Conservation (phyloP, 2,797 vertebrate species). For the Phaenicophaeus curvirostris region DNA sequence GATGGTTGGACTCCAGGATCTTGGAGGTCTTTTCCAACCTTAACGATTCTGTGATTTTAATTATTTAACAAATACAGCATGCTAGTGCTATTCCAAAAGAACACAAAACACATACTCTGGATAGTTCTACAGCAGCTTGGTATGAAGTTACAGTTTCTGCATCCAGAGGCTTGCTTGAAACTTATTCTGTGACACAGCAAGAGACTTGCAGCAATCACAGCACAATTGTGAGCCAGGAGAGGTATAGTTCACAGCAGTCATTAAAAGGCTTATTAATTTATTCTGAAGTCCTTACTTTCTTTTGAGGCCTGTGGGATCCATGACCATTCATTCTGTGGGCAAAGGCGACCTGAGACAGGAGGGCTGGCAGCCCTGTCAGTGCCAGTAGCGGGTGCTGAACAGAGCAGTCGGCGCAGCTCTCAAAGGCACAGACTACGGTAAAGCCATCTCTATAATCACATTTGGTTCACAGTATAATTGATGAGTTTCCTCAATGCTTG, state of each 20-base stretch:
- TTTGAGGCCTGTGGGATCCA: neutral
- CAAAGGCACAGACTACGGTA: neutral
- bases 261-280: neutral
- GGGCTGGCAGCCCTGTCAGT: neutral
- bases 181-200: neutral
- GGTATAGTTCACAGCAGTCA: rapidly evolving
- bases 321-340: neutral
- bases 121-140: neutral
- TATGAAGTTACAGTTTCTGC: neutral
- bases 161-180: neutral
- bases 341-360: neutral
- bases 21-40: too few species aligned
- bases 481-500: neutral
- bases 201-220: neutral
- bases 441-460: neutral
- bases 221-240: neutral
- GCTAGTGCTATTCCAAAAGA: neutral
- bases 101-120: rapidly evolving
- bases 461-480: neutral
- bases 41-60: too few species aligned
- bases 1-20: too few species aligned
- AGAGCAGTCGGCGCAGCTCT: neutral
- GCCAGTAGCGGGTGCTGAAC: neutral
- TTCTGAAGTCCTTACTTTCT: neutral
- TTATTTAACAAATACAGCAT: neutral